Evolutionary conservation across 2,797 vertebrate species (phyloP), one percentile per base, ranked within the genome.

Genomic region (Loris lydekkerianus): DNA sequence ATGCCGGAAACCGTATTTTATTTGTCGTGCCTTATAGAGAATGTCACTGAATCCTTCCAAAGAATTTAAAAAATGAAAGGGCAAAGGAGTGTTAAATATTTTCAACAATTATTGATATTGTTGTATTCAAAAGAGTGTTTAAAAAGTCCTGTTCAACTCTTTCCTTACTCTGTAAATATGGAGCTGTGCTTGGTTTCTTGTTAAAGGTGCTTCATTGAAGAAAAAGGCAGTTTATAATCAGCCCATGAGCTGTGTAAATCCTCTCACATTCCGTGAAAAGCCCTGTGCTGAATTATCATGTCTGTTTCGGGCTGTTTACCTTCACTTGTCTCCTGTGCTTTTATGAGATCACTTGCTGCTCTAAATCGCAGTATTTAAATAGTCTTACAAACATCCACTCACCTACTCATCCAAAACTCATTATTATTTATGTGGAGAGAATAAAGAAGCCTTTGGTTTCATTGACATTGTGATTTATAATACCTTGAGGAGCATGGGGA

Each of bases 311-410:
- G 63, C 63, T 97, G 84, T 80, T 97, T 97, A 95, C 89, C n/a
- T 96, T 96, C 89, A 85, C 31, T 93, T 94, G 67, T 93, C 87
- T 95, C 94, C 88, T 93, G 63, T 94, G 65, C 7, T 82, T 97
- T 97, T 94, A 95, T 88, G 93, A 97, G 76, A 69, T 92, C 76
- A 93, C 21, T 77, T 56, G 69, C 56, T 92, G 81, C n/a, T 86
- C 63, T 96, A 95, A 96, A 95, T 96, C 86, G 95, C 93, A 70
- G 31, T n/a, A 92, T 88, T 96, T 97, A 96, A 95, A 90, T 53
- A 90, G 77, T 86, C 65, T 76, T 89, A 90, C 75, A 94, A 90
- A 93, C 76, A 94, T 76, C 67, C 70, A 69, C 77, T 91, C 29
- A 18, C 40, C 49, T 82, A 75, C 88, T 97, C 80, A 81, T 58